Percentiles rank a stretch among this genome's conserved stretches.
Evolutionary conservation across 2,797 vertebrate genomes (phyloP).

Genomic region (Trichosurus vulpecula): DNA sequence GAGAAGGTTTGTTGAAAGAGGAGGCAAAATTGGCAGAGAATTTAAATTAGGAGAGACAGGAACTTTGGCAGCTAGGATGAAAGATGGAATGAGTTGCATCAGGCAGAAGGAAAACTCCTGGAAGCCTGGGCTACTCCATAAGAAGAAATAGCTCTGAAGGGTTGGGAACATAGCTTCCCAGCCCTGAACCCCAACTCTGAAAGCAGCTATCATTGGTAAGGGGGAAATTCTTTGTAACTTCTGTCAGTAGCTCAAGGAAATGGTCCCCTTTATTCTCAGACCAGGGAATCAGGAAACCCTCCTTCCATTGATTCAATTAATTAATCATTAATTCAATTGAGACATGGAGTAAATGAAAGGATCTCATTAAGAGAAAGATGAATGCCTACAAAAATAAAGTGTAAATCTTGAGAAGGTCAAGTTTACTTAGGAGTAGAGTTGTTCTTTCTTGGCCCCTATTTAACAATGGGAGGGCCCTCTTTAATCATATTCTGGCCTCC

Average conservation of each 20-base stretch:
- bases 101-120: not conserved
- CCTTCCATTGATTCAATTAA: not conserved
- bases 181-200: not conserved
- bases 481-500: not conserved
- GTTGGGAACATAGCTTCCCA: not conserved
- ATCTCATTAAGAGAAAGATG: not conserved
- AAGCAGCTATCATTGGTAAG: not conserved
- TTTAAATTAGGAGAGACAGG: not conserved
- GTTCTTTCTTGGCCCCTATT: not conserved
- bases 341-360: not conserved
- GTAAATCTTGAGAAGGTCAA: not conserved
- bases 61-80: not conserved
- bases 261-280: not conserved
- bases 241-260: not conserved
- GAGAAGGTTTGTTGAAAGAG: not conserved
- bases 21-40: not conserved
- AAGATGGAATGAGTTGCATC: not conserved
- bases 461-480: not conserved
- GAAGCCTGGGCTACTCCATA: not conserved
- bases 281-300: not conserved
- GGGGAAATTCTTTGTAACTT: not conserved
- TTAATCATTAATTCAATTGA: not conserved
- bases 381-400: not conserved
- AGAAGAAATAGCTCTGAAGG: not conserved
- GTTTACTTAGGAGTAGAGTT: not conserved